Base-by-base conservation (phyloP, 2,797 vertebrate genomes). In the Anguilla marmorata region DNA sequence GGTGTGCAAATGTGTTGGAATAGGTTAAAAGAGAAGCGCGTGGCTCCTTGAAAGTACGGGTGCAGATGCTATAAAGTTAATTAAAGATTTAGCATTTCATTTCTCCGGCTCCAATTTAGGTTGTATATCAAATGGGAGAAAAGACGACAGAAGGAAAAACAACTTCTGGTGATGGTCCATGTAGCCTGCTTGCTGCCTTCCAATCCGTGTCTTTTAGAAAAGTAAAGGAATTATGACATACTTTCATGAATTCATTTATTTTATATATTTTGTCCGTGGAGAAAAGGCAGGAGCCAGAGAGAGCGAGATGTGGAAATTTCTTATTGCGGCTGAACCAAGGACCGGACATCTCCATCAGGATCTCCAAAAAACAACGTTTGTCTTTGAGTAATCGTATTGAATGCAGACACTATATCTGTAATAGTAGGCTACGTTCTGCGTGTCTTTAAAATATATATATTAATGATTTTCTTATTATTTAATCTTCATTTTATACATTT, bases 61-160 rank as follows among this genome's bases (percentile, higher is more conserved):
- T 96, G 95, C 96, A 97, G 96, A 97, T 97, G 96, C 96, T 96
- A 93, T 96, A 95, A 96, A 96, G 96, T 95, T 96, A 96, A 97
- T 97, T 97, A 97, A 96, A 96, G 96, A 97, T 97, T 95, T 96
- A 96, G 95, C 95, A 95, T 95, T 96, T 96, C 94, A 93, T 96
- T 96, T 96, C 94, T 96, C 94, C 94, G 89, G 93, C 95, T 95
- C 95, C 94, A 96, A 96, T 96, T 96, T 96, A 95, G 96, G 94
- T 94, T 94, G 94, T 95, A 85, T 87, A 96, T 97, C 95, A 97
- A 96, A 96, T 94, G 88, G 93, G 94, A 93, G 94, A 94, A 95
- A 96, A 94, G 54, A 52, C 85, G 85, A 58, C 72, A 94, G 94
- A 94, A 95, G 86, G 93, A 91, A 92, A 94, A 94, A 93, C 91